Evolutionary conservation across 2,797 vertebrate genomes (phyloP), one percentile per base, ranked within the genome.

Genomic region (Crenuchus spilurus): DNA sequence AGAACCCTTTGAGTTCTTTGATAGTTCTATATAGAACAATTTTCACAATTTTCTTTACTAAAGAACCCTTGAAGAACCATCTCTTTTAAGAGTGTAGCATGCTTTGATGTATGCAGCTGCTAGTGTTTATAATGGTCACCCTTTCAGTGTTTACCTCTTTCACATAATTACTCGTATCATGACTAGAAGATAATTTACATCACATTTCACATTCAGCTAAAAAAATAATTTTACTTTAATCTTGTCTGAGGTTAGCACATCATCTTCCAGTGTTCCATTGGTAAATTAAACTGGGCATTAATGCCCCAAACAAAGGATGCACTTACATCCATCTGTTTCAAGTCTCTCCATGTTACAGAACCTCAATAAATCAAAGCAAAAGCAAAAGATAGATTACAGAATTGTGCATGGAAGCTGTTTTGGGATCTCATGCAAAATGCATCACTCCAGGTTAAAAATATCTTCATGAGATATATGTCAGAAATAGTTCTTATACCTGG

Each of bases 391-490:
- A 52, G 22, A 37, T 26, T 46, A 30, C 33, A 72, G 28, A 73
- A 66, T 30, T 20, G 42, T 26, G 26, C 60, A 18, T 54, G 16
- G 61, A 67, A 26, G n/a, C 52, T 26, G 71, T 26, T 49, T 74
- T 74, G 41, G 44, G 13, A 66, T 28, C 24, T 74, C 42, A 58
- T 33, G 13, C 39, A 65, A 73, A 65, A 44, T 26, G 41, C 52
- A 37, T 58, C 4, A 49, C 3, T n/a, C 41, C 7, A 20, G 42
- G 31, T 66, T 67, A 37, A 48, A 65, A 58, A 46, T 18, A 22
- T 37, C 31, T 39, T 31, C 51, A 39, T 16, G 26, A 48, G 63
- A 35, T 35, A 35, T 39, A 16, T n/a, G 44, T 30, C 37, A 46
- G 2, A 20, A 74, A 74, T 39, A 58, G 42, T 30, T n/a, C 6